Base-by-base conservation (phyloP, 2,797 vertebrate species). In the Falco rusticolus region DNA sequence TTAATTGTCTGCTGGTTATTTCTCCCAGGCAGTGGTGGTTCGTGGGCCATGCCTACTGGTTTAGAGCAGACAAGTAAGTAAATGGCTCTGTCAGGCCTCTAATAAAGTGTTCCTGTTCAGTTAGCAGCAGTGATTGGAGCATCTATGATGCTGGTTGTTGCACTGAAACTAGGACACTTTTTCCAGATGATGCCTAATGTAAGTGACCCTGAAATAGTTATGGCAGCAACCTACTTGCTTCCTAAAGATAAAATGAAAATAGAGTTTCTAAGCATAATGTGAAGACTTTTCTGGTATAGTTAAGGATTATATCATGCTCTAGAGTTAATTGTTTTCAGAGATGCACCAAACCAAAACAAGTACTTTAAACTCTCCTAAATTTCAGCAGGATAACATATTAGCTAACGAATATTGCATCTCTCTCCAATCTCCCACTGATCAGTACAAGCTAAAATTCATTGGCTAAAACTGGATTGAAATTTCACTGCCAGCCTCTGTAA, bases 131-230 rank as follows among this genome's bases (percentile, higher is more conserved):
- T 93, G 63, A 79, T 97, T 61, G 97, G 97, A 89, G 95, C 96
- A 66, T 94, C 92, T 61, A 17, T 97, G 87, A 98, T 97, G 97
- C 76, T 98, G 91, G 94, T 95, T n/a, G 72, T 96, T 72, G 97
- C 93, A 10, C 65, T 96, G 96, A 97, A 97, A 75, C 26, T 94
- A 33, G 93, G 85, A 47, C 16, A 1, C 48, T 94, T 97, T 39
- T 98, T 98, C 95, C 79, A 95, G 48, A 6, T 22, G 16, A 93
- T 98, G 86, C 97, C 97, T 70, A 97, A 98, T 5, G 97, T 98
- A 95, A 98, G 97, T 97, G 66, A 82, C 50, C 69, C 15, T 77
- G 56, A 86, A 86, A 48, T 34, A 83, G 61, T 39, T 87, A 63
- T 26, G 18, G 54, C 45, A 83, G 70, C 74, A 81, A 39, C 10